Base-by-base conservation (phyloP, 2,797 vertebrate genomes). In the Bovichtus variegatus region DNA sequence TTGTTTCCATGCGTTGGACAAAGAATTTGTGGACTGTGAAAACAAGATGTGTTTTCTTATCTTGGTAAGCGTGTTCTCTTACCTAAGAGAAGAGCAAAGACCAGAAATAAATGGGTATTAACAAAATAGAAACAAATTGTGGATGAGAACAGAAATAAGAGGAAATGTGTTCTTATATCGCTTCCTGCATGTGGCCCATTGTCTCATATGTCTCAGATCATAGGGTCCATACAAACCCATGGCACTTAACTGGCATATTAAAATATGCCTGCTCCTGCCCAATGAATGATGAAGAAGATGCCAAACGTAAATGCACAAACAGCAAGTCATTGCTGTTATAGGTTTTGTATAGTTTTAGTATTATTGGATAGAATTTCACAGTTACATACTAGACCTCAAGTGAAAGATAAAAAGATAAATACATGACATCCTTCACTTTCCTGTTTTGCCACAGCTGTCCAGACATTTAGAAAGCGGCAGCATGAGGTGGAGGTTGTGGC, bases 401-500 rank as follows among this genome's bases (percentile, higher is more conserved):
- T 34, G 15, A 74, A 73, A 43, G 8, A 15, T 16, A 36, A 50
- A 74, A 53, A 18, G 2, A 67, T 8, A 49, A 44, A 49, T 27
- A 44, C n/a, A 62, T 15, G 21, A 10, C 54, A 81, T 81, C 44
- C 9, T 68, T 64, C 31, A 63, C n/a, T 57, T 65, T 71, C 29
- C 49, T 60, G 60, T 73, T 49, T 23, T 75, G 40, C 27, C n/a
- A 16, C 60, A 86, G 71, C 73, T 83, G 73, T 81, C 53, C 53
- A 76, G 73, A 72, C 60, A 53, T 61, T 80, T 40, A 71, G 34
- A 77, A 65, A 68, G 80, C 69, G 71, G 53, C 3, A 41, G 29
- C 80, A 53, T 66, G 64, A 57, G 69, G 43, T 19, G 31, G 31
- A n/a, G 55, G 66, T 29, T 57, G 78, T 1, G 9, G 29, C 15